Evolutionary conservation across 2,797 vertebrate species (phyloP), one percentile per base, ranked within the genome.

Genomic region (Enteromius unitaeniatus): DNA sequence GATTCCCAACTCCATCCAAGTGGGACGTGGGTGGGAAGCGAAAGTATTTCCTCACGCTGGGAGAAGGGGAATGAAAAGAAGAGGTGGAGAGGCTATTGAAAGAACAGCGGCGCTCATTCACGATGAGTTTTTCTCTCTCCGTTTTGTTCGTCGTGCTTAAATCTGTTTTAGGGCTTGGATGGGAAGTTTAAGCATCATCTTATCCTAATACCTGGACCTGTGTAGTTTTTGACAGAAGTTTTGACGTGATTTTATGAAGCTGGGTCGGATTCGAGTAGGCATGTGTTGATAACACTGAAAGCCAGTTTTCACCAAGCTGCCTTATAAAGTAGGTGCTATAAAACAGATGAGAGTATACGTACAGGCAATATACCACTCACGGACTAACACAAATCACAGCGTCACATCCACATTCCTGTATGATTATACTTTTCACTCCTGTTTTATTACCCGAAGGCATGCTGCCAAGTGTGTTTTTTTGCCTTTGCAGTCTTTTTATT

Each of bases 21-120:
- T 81, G 34, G 85, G 37, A 26, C 34, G n/a, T 34, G 67, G 37
- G 26, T 81, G 34, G 47, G 60, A 86, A 90, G 87, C 6, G 82
- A 92, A 93, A 90, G 88, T 86, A 89, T 87, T 90, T 87, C 64
- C 76, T 89, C 78, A 84, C 92, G 91, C 86, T 90, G 84, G 75
- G 82, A 78, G 79, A 73, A 79, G 84, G 62, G 82, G 5, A 78
- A 55, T 40, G 64, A 84, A 75, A 90, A 90, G 89, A 90, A 90
- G 89, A 90, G 82, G 26, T 87, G 76, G 88, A 91, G 65, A 82
- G 91, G 89, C 88, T 89, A 91, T 42, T n/a, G 82, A 88, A 88
- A 77, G 85, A 82, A 51, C 85, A 79, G 81, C 68, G 79, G 86
- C 76, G 47, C 84, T 19, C 78, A 53, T 84, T 91, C 86, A 88